Base-by-base conservation (phyloP, 2,113 vertebrate genomes). In the Menura novaehollandiae region DNA sequence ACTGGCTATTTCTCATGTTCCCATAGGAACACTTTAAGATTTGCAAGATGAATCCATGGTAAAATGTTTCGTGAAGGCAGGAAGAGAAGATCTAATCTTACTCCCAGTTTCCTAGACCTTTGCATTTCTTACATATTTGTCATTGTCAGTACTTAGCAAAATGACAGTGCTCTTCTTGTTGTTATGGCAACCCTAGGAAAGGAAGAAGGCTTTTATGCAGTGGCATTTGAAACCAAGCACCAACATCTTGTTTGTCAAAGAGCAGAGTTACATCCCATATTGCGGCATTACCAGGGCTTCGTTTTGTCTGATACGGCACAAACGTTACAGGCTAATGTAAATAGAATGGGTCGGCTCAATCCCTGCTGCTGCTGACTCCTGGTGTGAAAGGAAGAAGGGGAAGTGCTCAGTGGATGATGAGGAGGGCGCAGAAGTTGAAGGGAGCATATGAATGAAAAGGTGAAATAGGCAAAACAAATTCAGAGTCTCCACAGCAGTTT, bases 101-200 rank as follows among this genome's bases (percentile, higher is more conserved):
- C 83, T 92, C 73, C 69, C 76, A 35, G 46, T 87, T 94, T 66
- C 44, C 66, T 49, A 87, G 88, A 94, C 83, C 73, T 95, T 85
- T 91, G 80, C 69, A 82, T 93, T 96, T 96, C 76, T 92, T 82
- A 79, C 39, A 13, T 92, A 85, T 92, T 95, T 95, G 94, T 95
- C 94, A 80, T 66, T 96, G 94, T 96, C 83, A 76, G 91, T 91
- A 91, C 83, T 95, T 92, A 87, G 83, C 79, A 85, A 94, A 96
- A 87, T 93, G 91, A 89, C 90, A 87, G 53, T 0, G 1, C 73
- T 84, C 58, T 67, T 44, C 69, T 95, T 87, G 93, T 96, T 94
- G 95, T 91, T 94, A 92, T 93, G 86, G 92, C 83, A 93, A 94
- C 92, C 32, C 10, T 66, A 53, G 62, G 56, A 86, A 28, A 64